These are phyloP conservation scores for Tribolium freemani DNA, from an alignment of 2,888 invertebrate species.

Conservation along the genomic window DNA sequence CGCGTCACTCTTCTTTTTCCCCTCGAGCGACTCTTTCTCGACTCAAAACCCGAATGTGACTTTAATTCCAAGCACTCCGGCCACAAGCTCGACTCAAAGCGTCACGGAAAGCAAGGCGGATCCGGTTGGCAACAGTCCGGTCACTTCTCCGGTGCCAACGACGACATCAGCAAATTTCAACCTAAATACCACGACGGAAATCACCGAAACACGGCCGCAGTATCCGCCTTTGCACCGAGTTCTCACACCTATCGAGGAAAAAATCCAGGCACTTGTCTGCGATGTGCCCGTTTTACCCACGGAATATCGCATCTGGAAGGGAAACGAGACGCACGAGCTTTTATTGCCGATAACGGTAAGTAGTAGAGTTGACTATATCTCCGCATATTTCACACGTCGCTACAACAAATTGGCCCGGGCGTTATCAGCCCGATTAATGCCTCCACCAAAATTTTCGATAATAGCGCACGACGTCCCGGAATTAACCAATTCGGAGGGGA, in stretches of 20 bases:
- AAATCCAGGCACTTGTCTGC: slow-evolving; percentile 76
- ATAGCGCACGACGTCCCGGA: background rate
- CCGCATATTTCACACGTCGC: slow-evolving; percentile 21
- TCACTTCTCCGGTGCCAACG: slow-evolving; percentile 25
- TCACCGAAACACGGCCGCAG: slow-evolving; percentile 13
- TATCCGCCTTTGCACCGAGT: slow-evolving; percentile 56
- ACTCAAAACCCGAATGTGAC: slow-evolving; percentile 29
- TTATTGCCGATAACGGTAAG: slow-evolving; percentile 78
- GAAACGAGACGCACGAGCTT: slow-evolving; percentile 80
- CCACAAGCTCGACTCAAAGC: slow-evolving; percentile 4
- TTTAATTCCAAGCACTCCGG: slow-evolving; percentile 12
- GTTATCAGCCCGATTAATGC: slow-evolving; percentile 13
- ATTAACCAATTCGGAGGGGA: too few relatives aligned
- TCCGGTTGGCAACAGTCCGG: slow-evolving; percentile 26
- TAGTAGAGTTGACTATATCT: slow-evolving; percentile 44
- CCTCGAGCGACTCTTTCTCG: slow-evolving; percentile 11
- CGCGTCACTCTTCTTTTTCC: slow-evolving; percentile 18
- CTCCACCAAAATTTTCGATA: background rate
- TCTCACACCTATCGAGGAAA: slow-evolving; percentile 74
- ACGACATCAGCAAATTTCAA: slow-evolving; percentile 17
- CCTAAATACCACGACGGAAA: slow-evolving; percentile 21
- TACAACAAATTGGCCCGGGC: slow-evolving; percentile 19
- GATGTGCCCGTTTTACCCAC: slow-evolving; percentile 76
- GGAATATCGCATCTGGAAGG: slow-evolving; percentile 78
- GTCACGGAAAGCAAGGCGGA: slow-evolving; percentile 22